phyloP scores from a whole-genome alignment of 2,888 invertebrate genomes.

The Salticus scenicus region DNA sequence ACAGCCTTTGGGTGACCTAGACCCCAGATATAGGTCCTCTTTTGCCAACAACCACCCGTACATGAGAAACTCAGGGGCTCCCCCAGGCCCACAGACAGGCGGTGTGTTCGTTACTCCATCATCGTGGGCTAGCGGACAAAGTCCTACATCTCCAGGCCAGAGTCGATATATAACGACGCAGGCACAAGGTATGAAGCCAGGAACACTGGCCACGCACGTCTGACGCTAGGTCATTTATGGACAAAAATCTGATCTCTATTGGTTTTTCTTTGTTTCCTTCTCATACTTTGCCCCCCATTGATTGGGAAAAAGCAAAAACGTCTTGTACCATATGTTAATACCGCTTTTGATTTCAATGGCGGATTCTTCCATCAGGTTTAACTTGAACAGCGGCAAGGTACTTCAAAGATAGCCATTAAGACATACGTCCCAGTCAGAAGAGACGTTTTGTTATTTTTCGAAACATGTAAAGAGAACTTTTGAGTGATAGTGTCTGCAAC shows the following conservation, averaged over 20 bases:
- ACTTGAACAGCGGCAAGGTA: background rate
- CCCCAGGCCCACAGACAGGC: conserved; percentile 43
- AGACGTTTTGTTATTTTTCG: background rate
- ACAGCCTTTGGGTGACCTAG: conserved; percentile 75
- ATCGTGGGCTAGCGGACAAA: conserved; percentile 62
- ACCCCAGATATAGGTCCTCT: conserved; percentile 90
- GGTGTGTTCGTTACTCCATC: conserved; percentile 64
- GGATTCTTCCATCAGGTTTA: background rate
- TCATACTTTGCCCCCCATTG: conserved; percentile 4
- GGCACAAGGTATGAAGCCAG: conserved; percentile 60
- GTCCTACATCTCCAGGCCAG: conserved; percentile 53
- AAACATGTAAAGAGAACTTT: background rate
- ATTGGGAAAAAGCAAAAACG: background rate
- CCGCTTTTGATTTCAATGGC: conserved; percentile 2
- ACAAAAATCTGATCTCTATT: conserved; percentile 1
- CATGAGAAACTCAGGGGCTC: conserved; percentile 81
- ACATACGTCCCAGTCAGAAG: background rate
- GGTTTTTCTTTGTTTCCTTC: conserved; percentile 14
- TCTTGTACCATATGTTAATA: background rate
- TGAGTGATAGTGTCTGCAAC: background rate
- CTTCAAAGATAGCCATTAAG: background rate
- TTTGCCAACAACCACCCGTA: conserved; percentile 85
- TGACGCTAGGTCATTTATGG: conserved; percentile 62
- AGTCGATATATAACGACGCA: conserved; percentile 67
- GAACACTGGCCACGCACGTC: conserved; percentile 69